Base-by-base conservation (phyloP, 2,113 vertebrate species). In the Vireo altiloquus region DNA sequence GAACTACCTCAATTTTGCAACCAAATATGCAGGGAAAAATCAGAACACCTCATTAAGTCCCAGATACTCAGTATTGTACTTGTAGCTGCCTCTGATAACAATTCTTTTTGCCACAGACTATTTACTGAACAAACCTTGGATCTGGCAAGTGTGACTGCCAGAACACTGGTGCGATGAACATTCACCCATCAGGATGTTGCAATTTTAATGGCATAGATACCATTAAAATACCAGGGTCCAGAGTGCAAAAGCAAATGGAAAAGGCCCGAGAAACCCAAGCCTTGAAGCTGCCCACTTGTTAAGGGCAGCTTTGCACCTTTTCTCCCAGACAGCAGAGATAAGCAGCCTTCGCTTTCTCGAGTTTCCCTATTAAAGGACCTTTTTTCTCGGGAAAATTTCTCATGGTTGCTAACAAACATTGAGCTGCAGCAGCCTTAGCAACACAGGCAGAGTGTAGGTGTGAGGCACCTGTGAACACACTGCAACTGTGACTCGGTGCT, bases 61-160 rank as follows among this genome's bases (percentile, higher is more conserved):
- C 87, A 87, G 57, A 66, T 65, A 49, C 28, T 85, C 64, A 4
- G 69, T 21, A 65, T 84, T 52, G 25, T 59, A 59, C 66, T 59
- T 72, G 66, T 82, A 80, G 82, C 56, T 89, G 42, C 60, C 52
- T 64, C 70, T 72, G 64, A 89, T 66, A 83, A 77, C 21, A 56
- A 60, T 24, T 79, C 65, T 61, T 86, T 86, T 82, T 75, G 80
- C 61, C 85, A 64, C 21, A 71, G 65, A 33, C 57, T 88, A 13
- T 79, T 94, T 83, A 53, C 87, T 53, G 42, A 95, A 50, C 82
- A 75, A 79, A 95, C 69, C 85, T 93, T 86, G 78, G 71, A 53
- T 46, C 78, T 83, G 76, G 17, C 50, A 88, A 87, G 37, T 15
- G 39, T 25, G 56, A n/a, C 85, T 89, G 65, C 57, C 89, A 95